Evolutionary conservation across 2,797 vertebrate genomes (phyloP).

Genomic region (Petrocephalus schoutedeni): DNA sequence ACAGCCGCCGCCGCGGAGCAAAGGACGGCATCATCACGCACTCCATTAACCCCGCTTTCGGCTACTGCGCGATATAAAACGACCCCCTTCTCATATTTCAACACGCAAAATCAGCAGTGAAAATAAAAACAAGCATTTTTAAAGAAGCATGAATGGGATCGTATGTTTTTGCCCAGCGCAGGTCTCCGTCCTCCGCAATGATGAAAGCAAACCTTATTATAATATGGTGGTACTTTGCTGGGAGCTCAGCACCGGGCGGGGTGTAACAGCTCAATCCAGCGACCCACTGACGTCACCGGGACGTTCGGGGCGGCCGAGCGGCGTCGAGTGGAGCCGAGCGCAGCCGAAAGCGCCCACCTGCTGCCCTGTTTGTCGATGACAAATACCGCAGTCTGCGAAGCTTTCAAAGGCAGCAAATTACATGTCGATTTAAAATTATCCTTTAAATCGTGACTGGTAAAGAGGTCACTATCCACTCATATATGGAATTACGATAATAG

Average conservation of each 20-base stretch:
- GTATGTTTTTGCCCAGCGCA: background rate
- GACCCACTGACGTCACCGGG: constrained; percentile 46
- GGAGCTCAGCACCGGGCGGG: constrained; percentile 1
- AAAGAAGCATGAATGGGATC: background rate
- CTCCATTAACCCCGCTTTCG: constrained; percentile 31
- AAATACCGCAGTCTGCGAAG: background rate
- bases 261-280: constrained; percentile 27
- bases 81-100: background rate
- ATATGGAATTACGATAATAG: background rate
- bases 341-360: background rate
- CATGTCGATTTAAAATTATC: background rate
- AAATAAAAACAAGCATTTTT: background rate
- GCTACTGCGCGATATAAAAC: constrained; percentile 27
- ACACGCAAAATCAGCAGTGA: background rate
- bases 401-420: background rate
- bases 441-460: background rate
- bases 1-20: constrained; percentile 45
- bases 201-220: constrained; percentile 34
- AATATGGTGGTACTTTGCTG: constrained; percentile 21
- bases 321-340: background rate
- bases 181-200: constrained; percentile 25
- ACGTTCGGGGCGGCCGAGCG: background rate
- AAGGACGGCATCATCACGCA: constrained; percentile 51
- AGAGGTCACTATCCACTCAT: background rate
- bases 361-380: background rate